Conservation (phyloP, 2,797 vertebrate species). For the Parambassis ranga region DNA sequence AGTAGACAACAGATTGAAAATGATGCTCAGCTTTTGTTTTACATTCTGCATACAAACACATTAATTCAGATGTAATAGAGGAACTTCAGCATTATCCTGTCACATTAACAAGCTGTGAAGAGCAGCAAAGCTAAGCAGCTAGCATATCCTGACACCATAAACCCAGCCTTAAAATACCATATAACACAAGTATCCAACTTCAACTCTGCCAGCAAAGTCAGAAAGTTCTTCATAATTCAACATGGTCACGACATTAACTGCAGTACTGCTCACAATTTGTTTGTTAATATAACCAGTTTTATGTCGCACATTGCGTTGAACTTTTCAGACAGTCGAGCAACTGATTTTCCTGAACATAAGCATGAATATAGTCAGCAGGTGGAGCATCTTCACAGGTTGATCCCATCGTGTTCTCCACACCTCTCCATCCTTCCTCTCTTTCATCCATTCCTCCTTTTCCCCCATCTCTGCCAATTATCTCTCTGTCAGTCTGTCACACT, state of each 20-base stretch:
- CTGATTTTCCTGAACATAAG: too few species aligned
- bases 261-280: slow-evolving; percentile 12
- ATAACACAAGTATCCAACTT: slow-evolving; percentile 44
- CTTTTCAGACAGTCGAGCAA: too few species aligned
- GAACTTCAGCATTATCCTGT: slow-evolving; percentile 58
- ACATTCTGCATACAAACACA: slow-evolving; percentile 61
- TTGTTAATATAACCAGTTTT: slow-evolving; percentile 20
- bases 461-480: slow-evolving; percentile 89
- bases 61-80: slow-evolving; percentile 65
- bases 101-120: slow-evolving; percentile 74
- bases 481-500: slow-evolving; percentile 90
- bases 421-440: slow-evolving; percentile 56
- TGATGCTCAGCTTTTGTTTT: slow-evolving; percentile 62
- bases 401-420: slow-evolving; percentile 30
- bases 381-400: too few species aligned
- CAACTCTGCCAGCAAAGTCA: slow-evolving; percentile 47
- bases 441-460: slow-evolving; percentile 65
- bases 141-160: slow-evolving; percentile 23
- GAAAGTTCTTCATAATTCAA: slow-evolving; percentile 42
- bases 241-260: slow-evolving; percentile 22
- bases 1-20: slow-evolving; percentile 69
- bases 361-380: too few species aligned
- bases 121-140: slow-evolving; percentile 5
- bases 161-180: slow-evolving; percentile 48
- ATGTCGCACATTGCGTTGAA: too few species aligned